phyloP scores from a whole-genome alignment of 2,113 vertebrate genomes.

The Hyperopisus bebe region DNA sequence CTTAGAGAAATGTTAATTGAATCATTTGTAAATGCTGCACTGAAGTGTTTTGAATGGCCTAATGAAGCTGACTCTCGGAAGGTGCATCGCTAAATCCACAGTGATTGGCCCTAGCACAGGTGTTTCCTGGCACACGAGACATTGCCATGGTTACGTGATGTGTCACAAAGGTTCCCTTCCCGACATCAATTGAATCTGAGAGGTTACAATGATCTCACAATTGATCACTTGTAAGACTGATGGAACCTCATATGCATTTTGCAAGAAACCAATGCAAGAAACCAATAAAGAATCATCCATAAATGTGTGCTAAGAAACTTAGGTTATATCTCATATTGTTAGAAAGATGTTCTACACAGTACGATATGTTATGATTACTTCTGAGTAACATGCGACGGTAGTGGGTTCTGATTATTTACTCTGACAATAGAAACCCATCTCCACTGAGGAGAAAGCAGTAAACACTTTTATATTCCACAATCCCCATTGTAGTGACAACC shows the following conservation, averaged over 20 bases:
- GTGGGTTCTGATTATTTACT: not conserved
- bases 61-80: slow-evolving; percentile 37
- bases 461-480: not conserved
- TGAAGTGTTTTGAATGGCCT: slow-evolving; percentile 41
- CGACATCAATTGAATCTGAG: not conserved
- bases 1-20: slow-evolving; percentile 45
- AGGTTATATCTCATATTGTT: not conserved
- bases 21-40: slow-evolving; percentile 35
- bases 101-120: slow-evolving; percentile 38
- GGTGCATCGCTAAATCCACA: slow-evolving; percentile 4
- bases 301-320: not conserved
- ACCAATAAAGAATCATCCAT: not conserved
- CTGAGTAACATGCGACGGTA: not conserved
- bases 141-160: slow-evolving; percentile 54
- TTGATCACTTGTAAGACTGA: not conserved
- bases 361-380: not conserved
- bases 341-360: not conserved
- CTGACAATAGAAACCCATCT: not conserved
- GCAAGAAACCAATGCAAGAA: not conserved
- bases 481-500: not conserved
- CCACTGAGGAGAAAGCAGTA: not conserved
- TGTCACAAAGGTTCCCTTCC: slow-evolving; percentile 25
- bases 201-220: not conserved
- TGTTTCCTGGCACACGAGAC: slow-evolving; percentile 41
- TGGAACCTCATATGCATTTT: not conserved